These are phyloP conservation scores for Oreochromis spilurus DNA, from an alignment of 2,113 vertebrate species.

Conservation along the genomic window DNA sequence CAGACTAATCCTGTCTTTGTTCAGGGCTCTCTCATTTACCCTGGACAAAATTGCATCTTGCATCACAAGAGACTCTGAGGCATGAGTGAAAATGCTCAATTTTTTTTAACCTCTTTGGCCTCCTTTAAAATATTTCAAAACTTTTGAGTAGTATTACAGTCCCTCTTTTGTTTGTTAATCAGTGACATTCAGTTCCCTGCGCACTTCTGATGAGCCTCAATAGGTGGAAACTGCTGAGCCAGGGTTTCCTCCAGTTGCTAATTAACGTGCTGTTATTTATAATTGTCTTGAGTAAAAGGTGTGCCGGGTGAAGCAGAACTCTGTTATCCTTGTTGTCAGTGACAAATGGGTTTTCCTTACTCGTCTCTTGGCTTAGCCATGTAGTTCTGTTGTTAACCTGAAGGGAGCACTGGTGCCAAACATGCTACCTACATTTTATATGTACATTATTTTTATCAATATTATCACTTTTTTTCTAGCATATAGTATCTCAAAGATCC, in stretches of 20 bases:
- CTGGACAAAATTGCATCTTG: constrained; percentile 34
- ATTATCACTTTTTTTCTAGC: not conserved
- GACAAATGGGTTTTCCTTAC: constrained; percentile 20
- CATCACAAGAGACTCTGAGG: constrained; percentile 16
- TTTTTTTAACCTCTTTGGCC: not conserved
- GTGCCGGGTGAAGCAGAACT: constrained; percentile 6
- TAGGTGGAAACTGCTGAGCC: constrained; percentile 13
- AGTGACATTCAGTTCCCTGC: not conserved
- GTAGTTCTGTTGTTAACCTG: constrained; percentile 1
- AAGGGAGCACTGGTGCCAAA: constrained; percentile 44
- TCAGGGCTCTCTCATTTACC: constrained; percentile 50
- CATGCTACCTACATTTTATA: not conserved
- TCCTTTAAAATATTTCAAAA: not conserved
- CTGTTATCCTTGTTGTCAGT: not conserved
- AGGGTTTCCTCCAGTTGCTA: constrained; percentile 33
- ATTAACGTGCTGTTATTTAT: constrained; percentile 40
- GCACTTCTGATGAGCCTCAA: not conserved
- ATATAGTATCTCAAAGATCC: not conserved
- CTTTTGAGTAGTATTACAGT: not conserved
- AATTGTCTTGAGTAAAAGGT: constrained; percentile 42
- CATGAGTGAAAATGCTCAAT: not conserved
- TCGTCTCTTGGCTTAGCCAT: not conserved
- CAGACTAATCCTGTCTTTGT: constrained; percentile 61
- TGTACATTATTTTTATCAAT: not conserved
- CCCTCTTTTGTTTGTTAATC: not conserved